Evolutionary conservation across 2,113 vertebrate species (phyloP).

Genomic region (Gallinago paraguaiae): DNA sequence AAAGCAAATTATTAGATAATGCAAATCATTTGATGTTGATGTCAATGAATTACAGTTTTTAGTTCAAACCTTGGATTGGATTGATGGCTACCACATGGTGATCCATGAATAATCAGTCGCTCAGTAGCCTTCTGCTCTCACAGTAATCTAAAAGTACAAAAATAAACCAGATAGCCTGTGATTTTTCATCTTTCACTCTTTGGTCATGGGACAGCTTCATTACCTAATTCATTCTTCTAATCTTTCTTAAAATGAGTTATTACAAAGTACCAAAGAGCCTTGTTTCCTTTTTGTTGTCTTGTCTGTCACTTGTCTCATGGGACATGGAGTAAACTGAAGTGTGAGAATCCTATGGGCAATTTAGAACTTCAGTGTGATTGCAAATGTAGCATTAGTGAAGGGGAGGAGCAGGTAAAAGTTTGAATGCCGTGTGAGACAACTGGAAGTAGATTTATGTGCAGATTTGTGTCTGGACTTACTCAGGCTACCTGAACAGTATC

Average conservation of each 20-base stretch:
- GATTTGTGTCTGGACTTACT: not conserved
- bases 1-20: not conserved
- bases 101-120: not conserved
- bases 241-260: not conserved
- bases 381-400: not conserved
- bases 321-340: not conserved
- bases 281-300: not conserved
- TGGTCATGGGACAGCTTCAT: not conserved
- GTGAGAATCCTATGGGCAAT: not conserved
- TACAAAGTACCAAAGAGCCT: not conserved
- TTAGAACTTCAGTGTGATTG: not conserved
- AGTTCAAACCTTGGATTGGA: not conserved
- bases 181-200: not conserved
- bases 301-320: not conserved
- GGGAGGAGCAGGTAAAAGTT: not conserved
- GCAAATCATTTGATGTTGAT: not conserved
- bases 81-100: not conserved
- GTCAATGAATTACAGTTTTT: not conserved
- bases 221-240: not conserved
- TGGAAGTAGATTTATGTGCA: not conserved
- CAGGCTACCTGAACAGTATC: not conserved
- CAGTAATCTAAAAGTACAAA: not conserved
- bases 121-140: not conserved
- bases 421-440: not conserved
- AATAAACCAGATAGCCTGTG: not conserved